Evolutionary conservation across 2,888 invertebrate species (phyloP), one percentile per base, ranked within the genome.

Genomic region (Andrena haemorrhoa): DNA sequence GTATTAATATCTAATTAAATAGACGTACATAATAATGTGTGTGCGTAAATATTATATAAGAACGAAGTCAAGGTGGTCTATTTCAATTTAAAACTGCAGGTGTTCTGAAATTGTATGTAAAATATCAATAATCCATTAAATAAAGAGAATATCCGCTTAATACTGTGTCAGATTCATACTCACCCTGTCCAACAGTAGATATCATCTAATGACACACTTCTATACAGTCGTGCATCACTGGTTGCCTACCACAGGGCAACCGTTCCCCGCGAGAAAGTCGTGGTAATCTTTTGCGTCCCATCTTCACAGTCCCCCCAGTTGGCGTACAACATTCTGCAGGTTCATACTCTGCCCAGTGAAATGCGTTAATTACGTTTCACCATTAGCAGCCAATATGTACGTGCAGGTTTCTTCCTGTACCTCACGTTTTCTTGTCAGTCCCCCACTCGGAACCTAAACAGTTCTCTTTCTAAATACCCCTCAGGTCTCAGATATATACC

Each of bases 191-290:
- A 41, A 41, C 12, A 41, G 12, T 41, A 41, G 1, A 12, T 41
- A 41, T 41, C 41, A 41, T 16, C 41, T 12, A 41, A 41, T 16
- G 16, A 5, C 16, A 41, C 5, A 16, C 41, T 41, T 41, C 12
- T 41, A 41, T 16, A 41, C 56, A 26, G n/a, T 61, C 51, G 35
- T 29, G 35, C 35, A 35, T 61, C 20, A 23, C 20, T 12, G 33
- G 6, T 51, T 56, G 47, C 64, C 70, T 47, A 10, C 23, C 29
- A 29, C 3, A 41, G 33, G 49, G 53, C 31, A 47, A 64, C 35
- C 53, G 29, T 56, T 63, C 16, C 23, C 56, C 20, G 29, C 56
- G 73, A 78, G 79, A 79, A 74, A 79, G 79, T 73, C 33, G 35
- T 65, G 33, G 47, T 71, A 65, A 71, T 49, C 65, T 79, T 69